These are phyloP conservation scores for Tachycineta bicolor DNA, from an alignment of 2,113 vertebrate genomes.

Conservation along the genomic window DNA sequence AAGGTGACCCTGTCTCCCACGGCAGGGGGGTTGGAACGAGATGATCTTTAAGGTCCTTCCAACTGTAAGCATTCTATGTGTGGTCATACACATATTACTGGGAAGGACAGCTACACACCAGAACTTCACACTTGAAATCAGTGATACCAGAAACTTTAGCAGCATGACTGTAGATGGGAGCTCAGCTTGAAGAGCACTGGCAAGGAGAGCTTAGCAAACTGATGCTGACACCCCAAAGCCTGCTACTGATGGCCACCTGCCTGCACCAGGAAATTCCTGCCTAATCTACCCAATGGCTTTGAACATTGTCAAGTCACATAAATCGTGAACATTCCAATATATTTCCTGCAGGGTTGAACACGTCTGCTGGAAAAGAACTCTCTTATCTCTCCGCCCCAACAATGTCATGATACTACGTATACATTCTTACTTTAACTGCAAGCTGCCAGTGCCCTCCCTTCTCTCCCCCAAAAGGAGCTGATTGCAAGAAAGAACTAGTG, in stretches of 20 bases:
- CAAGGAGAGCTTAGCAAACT: not conserved
- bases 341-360: not conserved
- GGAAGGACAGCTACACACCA: not conserved
- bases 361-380: not conserved
- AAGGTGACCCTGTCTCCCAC: not conserved
- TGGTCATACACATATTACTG: not conserved
- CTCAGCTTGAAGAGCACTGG: not conserved
- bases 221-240: not conserved
- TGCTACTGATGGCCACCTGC: not conserved
- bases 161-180: not conserved
- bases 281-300: not conserved
- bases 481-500: not conserved
- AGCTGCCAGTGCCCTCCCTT: not conserved
- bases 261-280: not conserved
- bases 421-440: not conserved
- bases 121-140: not conserved
- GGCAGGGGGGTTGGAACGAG: not conserved
- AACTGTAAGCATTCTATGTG: not conserved
- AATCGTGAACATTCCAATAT: not conserved
- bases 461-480: not conserved
- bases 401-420: fast-evolving
- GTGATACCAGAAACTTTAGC: not conserved
- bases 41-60: not conserved
- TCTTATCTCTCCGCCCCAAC: not conserved
- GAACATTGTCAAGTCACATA: not conserved